Conservation (phyloP, 2,797 vertebrate genomes). For the Anabas testudineus region DNA sequence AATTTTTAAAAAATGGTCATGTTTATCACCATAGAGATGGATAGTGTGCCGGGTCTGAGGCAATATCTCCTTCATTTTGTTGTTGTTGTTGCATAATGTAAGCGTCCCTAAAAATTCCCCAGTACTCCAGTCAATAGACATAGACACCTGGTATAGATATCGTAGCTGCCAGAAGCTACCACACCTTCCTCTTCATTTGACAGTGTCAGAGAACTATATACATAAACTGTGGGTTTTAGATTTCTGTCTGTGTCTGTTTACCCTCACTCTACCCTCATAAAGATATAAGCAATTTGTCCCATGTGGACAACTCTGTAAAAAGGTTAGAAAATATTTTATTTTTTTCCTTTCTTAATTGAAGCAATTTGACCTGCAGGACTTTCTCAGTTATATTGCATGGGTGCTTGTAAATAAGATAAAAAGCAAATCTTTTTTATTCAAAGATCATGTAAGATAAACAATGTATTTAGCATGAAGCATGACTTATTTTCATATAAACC, state of each 20-base stretch:
- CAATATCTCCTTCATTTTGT: conserved; percentile 84
- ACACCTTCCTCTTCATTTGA: conserved; percentile 73
- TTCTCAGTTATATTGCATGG: conserved; percentile 95
- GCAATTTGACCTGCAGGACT: conserved; percentile 94
- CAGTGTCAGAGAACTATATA: conserved; percentile 72
- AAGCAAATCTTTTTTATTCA: conserved; percentile 92
- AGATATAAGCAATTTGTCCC: conserved; percentile 89
- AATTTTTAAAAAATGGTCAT: conserved; percentile 73
- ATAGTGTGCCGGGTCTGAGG: conserved; percentile 83
- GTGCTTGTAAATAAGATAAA: conserved; percentile 92
- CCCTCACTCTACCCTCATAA: conserved; percentile 87
- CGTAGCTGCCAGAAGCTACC: conserved; percentile 73
- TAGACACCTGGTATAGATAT: conserved; percentile 72
- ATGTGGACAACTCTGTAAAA: conserved; percentile 89
- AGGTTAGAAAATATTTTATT: conserved; percentile 88
- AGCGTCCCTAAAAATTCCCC: conserved; percentile 67
- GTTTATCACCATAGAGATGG: conserved; percentile 79
- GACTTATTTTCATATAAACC: conserved; percentile 99
- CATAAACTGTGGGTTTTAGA: conserved; percentile 76
- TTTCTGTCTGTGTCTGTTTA: conserved; percentile 77
- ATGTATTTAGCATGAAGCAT: conserved; percentile 99
- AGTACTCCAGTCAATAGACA: conserved; percentile 74
- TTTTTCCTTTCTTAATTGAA: conserved; percentile 88
- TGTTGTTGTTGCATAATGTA: conserved; percentile 80
- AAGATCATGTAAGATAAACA: conserved; percentile 99